Base-by-base conservation (phyloP, 2,888 invertebrate genomes). In the Phoenoteleia sp. region DNA sequence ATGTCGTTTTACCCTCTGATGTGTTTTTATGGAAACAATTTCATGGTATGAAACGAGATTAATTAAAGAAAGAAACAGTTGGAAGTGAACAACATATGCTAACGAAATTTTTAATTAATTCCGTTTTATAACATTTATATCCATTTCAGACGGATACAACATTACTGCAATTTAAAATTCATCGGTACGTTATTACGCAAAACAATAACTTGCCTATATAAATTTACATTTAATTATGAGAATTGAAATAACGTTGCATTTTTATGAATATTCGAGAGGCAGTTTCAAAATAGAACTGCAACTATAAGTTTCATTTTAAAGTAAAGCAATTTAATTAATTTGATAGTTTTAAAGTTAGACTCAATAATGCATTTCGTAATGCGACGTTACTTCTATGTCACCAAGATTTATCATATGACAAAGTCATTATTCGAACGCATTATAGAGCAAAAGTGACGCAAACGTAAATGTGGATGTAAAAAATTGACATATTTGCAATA, bases 401-500 rank as follows among this genome's bases (percentile, higher is more conserved):
- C 13, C 47, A 23, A 71, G 42, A 45, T 56, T 71, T 42, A 58
- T 49, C 56, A 29, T 42, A 45, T 45, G 56, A 45, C 13, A 56
- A 42, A 71, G 27, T 56, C 45, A 39, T 52, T 67, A 66, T 33
- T 25, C 4, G 56, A 17, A 29, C 15, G 25, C 56, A 45, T 60
- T 72, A 74, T 49, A 60, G 39, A 39, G 49, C 9, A 58, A 60
- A 52, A 25, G 52, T 74, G 74, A 74, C 62, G 74, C 74, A 52
- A 9, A 25, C 49, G 47, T 39, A 13, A 56, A 17, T 36, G 25
- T 36, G 47, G 33, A 72, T 29, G 71, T 72, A 72, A 74, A 74
- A 62, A 74, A 62, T 72, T 47, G 60, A 49, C 72, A 47, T 62
- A 62, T 74, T 62, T 74, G 74, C 60, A 52, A 62, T 52, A 62